phyloP scores from a whole-genome alignment of 2,113 vertebrate species.

The Archocentrus centrarchus region DNA sequence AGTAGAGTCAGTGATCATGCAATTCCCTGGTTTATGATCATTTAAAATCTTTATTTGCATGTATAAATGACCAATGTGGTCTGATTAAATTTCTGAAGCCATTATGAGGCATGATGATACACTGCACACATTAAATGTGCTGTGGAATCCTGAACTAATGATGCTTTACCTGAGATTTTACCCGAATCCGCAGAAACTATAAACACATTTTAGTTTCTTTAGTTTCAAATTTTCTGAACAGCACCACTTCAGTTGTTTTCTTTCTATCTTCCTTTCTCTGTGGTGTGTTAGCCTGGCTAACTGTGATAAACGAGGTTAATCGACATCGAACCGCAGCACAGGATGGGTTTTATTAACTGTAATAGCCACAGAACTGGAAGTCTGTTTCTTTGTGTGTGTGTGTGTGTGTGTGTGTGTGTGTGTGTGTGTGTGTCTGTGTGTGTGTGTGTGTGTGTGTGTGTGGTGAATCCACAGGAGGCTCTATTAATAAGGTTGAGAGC shows the following conservation, averaged over 20 bases:
- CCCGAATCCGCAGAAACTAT: background rate
- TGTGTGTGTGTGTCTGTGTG: background rate
- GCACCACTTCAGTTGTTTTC: background rate
- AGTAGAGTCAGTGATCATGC: too few species aligned
- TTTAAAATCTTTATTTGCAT: too few species aligned
- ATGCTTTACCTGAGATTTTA: background rate
- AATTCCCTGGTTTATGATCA: too few species aligned
- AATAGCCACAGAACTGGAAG: conserved; percentile 48
- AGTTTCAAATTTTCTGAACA: background rate
- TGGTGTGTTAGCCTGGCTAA: conserved; percentile 31
- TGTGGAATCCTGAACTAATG: background rate
- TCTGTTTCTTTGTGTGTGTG: conserved; percentile 29
- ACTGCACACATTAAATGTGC: background rate
- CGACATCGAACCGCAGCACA: conserved; percentile 44
- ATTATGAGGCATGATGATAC: background rate
- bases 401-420: background rate
- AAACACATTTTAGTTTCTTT: background rate
- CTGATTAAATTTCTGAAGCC: background rate
- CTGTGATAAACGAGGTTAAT: conserved; percentile 74
- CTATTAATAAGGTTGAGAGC: conserved; percentile 56
- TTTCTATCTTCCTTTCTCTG: background rate
- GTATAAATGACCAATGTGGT: background rate
- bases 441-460: background rate
- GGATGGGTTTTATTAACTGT: conserved; percentile 65
- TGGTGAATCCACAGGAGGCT: conserved; percentile 31